phyloP scores from a whole-genome alignment of 1,140 invertebrate species.

The Drosophila sproati region DNA sequence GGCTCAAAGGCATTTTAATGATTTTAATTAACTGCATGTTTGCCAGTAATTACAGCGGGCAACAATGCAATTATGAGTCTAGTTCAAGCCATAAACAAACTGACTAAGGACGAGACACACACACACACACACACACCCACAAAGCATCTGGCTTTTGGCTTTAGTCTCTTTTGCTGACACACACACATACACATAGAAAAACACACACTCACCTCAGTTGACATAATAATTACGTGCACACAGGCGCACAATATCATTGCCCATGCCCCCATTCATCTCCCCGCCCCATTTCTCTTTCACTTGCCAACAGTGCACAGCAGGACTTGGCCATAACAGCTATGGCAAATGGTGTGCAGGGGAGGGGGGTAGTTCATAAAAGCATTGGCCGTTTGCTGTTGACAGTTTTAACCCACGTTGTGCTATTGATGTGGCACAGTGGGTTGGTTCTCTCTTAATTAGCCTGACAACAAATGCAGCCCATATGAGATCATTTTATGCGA shows the following conservation, averaged over 20 bases:
- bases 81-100: constrained; percentile 58
- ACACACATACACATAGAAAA: constrained; percentile 32
- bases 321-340: constrained; percentile 9
- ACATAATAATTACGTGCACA: constrained; percentile 75
- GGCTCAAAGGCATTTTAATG: constrained; percentile 77
- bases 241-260: constrained; percentile 14
- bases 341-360: too few relatives aligned
- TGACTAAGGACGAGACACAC: constrained; percentile 4
- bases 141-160: constrained; percentile 53
- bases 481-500: neutral
- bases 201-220: constrained; percentile 55
- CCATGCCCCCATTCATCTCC: neutral
- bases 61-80: constrained; percentile 76
- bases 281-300: neutral
- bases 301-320: constrained; percentile 34
- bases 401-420: constrained; percentile 40
- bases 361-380: constrained; percentile 41
- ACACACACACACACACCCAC: constrained; percentile 47
- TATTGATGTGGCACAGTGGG: constrained; percentile 49
- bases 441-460: constrained; percentile 3
- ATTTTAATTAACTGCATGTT: constrained; percentile 82
- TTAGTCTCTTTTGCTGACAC: constrained; percentile 45
- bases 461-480: neutral
- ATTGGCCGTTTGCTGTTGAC: constrained; percentile 47
- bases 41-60: constrained; percentile 75